These are phyloP conservation scores for Pseudopipra pipra DNA, from an alignment of 2,113 vertebrate species.

Conservation along the genomic window DNA sequence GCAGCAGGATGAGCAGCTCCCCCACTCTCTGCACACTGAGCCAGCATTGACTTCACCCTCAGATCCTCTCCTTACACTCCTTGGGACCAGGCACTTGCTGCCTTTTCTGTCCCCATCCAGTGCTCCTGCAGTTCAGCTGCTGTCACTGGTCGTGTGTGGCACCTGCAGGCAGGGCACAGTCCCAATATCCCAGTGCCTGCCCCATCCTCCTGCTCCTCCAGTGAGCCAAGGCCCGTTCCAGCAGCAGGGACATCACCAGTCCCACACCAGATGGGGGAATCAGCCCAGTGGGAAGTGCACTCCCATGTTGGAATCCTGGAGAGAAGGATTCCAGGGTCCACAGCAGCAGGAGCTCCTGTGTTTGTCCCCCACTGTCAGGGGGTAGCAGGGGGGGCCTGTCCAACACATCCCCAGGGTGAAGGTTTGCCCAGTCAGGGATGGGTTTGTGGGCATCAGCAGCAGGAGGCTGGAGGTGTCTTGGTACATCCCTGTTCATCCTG, in stretches of 20 bases:
- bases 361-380: neutral
- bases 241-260: neutral
- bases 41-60: neutral
- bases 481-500: too few species aligned
- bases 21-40: rapidly evolving
- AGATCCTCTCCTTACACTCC: neutral
- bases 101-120: neutral
- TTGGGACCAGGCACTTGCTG: neutral
- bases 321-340: rapidly evolving
- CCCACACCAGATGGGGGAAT: neutral
- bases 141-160: neutral
- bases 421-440: neutral
- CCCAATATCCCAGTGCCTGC: neutral
- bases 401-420: neutral
- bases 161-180: neutral
- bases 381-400: neutral
- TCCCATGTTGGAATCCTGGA: rapidly evolving
- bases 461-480: neutral
- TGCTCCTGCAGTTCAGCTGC: neutral
- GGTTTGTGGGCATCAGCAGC: neutral
- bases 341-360: neutral
- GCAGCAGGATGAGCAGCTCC: neutral
- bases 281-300: neutral
- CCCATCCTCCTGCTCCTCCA: neutral
- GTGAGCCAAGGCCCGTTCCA: rapidly evolving